Evolutionary conservation across 1,140 invertebrate genomes (phyloP).

Genomic region (Heliconius melpomene): DNA sequence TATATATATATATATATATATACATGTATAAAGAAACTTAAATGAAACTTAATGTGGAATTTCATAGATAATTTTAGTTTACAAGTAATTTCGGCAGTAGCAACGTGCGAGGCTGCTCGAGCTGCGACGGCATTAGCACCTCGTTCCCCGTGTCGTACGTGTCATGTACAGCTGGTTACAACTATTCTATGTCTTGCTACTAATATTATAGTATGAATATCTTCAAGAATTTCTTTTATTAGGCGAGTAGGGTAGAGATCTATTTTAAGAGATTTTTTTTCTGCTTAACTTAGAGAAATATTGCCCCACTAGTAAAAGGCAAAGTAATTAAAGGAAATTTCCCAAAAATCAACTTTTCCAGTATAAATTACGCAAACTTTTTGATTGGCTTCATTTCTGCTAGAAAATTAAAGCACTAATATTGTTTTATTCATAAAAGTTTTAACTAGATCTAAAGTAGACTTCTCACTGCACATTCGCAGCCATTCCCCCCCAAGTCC

Average conservation of each 20-base stretch:
- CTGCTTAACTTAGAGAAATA: not conserved
- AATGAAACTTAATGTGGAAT: not conserved
- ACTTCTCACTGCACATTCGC: not conserved
- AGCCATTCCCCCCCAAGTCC: not conserved
- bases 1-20: no score
- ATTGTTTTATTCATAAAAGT: conserved; percentile 3
- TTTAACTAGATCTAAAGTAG: not conserved
- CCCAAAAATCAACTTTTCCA: not conserved
- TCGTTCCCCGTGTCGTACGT: not conserved
- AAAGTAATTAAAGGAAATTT: not conserved
- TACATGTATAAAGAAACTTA: no score
- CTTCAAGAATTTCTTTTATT: not conserved
- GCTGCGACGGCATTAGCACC: not conserved
- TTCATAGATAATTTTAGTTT: not conserved
- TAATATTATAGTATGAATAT: not conserved
- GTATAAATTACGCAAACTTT: not conserved
- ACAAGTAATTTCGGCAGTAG: not conserved
- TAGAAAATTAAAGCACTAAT: not conserved
- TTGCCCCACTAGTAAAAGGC: no score
- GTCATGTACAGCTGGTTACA: not conserved
- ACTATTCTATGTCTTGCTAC: not conserved
- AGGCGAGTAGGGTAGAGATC: not conserved
- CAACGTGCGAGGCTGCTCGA: not conserved
- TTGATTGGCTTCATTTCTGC: not conserved
- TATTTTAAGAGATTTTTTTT: not conserved